Conservation (phyloP, 2,888 invertebrate species). For the Ectropis crepuscularia region DNA sequence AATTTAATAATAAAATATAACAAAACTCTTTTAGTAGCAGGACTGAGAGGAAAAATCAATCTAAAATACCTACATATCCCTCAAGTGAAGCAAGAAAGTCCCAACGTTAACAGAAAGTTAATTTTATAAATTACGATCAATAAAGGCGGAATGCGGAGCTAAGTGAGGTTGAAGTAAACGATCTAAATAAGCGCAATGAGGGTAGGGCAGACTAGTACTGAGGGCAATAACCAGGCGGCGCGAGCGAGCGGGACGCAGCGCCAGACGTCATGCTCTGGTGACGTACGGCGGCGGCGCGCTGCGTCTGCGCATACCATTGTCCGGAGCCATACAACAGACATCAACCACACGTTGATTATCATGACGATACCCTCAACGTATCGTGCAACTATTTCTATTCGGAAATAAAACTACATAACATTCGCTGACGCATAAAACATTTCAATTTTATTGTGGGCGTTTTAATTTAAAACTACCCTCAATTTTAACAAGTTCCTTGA, state of each 20-base stretch:
- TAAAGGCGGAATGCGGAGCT: constrained; percentile 34
- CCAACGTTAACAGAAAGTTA: constrained; percentile 11
- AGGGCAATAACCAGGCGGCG: constrained; percentile 62
- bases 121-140: constrained; percentile 28
- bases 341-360: constrained; percentile 45
- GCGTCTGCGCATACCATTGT: constrained; percentile 43
- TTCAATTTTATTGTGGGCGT: constrained; percentile 14
- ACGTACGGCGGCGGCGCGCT: constrained; percentile 66
- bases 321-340: constrained; percentile 24
- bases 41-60: too few relatives aligned
- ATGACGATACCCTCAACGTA: constrained; percentile 3
- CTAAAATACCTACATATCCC: not conserved
- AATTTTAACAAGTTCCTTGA: not conserved
- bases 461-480: constrained; percentile 32
- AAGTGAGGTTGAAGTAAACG: constrained; percentile 40
- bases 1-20: too few relatives aligned
- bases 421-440: not conserved
- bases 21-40: too few relatives aligned
- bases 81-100: not conserved
- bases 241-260: constrained; percentile 55
- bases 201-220: constrained; percentile 55
- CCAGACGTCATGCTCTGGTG: constrained; percentile 74
- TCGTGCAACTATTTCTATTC: constrained; percentile 1
- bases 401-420: not conserved
- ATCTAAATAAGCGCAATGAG: constrained; percentile 58